Percentiles rank a stretch among this genome's conserved stretches.
Conservation (phyloP, 1,140 invertebrate species). For the Macrobrachium rosenbergii region DNA sequence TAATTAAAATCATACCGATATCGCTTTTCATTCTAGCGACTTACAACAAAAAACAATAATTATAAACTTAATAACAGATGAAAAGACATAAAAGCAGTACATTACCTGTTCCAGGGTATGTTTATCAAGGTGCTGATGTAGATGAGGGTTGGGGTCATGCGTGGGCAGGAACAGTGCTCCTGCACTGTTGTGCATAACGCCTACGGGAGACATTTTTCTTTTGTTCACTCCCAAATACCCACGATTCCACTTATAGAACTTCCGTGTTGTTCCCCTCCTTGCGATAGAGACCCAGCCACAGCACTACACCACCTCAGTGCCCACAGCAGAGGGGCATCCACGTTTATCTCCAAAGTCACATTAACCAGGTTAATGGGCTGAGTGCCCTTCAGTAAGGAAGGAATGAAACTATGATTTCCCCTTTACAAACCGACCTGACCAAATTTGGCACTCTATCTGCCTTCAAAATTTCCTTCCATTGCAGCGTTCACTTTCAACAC, state of each 20-base stretch:
- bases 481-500: no score
- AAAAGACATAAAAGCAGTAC: not conserved
- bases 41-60: not conserved
- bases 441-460: no score
- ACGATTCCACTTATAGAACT: not conserved
- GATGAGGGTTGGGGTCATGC: conserved; percentile 40
- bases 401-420: no score
- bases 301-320: no score
- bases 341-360: no score
- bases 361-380: no score
- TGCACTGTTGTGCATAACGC: conserved; percentile 59
- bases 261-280: not conserved
- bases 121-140: conserved; percentile 56
- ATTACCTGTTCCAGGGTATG: conserved; percentile 52
- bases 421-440: no score
- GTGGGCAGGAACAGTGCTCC: conserved; percentile 55
- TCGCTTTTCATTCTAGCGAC: no score
- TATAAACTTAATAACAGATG: no score
- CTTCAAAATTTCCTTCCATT: no score
- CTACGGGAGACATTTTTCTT: conserved; percentile 27
- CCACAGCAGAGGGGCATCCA: no score
- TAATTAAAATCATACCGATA: not conserved
- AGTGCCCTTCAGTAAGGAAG: no score
- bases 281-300: not conserved
- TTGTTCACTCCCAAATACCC: conserved; percentile 16